Conservation (phyloP, 2,113 vertebrate genomes). For the Macroglossus sobrinus region DNA sequence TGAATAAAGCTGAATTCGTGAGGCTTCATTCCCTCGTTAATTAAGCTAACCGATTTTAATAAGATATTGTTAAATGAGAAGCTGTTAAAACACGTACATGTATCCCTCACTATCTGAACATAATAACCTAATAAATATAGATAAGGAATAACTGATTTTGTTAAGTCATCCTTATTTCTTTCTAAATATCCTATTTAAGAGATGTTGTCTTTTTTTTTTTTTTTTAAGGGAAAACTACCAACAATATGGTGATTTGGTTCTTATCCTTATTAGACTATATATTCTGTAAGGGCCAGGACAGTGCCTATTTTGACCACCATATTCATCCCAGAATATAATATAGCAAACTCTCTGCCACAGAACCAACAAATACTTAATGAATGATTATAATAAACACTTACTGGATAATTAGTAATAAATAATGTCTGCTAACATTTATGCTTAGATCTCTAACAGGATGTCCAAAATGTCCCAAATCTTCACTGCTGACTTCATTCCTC, state of each 20-base stretch:
- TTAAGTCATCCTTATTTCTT: neutral
- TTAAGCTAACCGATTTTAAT: neutral
- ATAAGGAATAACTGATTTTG: neutral
- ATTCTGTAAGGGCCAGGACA: neutral
- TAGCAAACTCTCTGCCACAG: neutral
- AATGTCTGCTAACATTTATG: neutral
- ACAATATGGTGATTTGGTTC: neutral
- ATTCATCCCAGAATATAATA: neutral
- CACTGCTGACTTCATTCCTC: neutral
- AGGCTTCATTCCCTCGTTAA: neutral
- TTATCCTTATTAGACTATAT: neutral
- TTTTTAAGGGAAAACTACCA: neutral
- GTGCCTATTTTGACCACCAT: neutral
- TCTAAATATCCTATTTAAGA: neutral
- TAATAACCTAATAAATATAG: conserved; percentile 8
- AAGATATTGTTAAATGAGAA: neutral
- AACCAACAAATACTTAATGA: neutral
- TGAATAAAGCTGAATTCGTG: neutral
- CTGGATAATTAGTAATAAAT: neutral
- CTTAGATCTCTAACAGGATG: neutral
- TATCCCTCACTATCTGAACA: neutral
- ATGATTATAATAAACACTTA: neutral
- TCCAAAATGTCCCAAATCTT: neutral
- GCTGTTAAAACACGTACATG: neutral
- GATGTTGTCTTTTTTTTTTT: neutral